Evolutionary conservation across 2,113 vertebrate genomes (phyloP).

Genomic region (Struthio camelus): DNA sequence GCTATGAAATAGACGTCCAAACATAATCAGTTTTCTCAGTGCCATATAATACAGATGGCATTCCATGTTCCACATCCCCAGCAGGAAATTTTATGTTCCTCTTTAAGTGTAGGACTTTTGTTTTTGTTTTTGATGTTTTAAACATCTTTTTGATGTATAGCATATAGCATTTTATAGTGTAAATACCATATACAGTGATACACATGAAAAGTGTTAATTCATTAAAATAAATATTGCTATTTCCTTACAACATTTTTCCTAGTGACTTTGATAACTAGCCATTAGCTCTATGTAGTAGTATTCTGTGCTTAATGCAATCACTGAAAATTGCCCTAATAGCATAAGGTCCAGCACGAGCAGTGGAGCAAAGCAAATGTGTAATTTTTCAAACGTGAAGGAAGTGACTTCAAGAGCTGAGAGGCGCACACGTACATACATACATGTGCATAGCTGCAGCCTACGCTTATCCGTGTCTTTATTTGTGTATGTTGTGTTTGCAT

Average conservation of each 20-base stretch:
- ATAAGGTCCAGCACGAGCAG: slow-evolving; percentile 53
- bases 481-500: background rate
- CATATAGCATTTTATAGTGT: slow-evolving; percentile 53
- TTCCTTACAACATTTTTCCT: slow-evolving; percentile 41
- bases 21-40: slow-evolving; percentile 78
- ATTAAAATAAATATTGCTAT: slow-evolving; percentile 57
- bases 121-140: slow-evolving; percentile 56
- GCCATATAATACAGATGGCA: slow-evolving; percentile 82
- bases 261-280: slow-evolving; percentile 51
- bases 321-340: slow-evolving; percentile 46
- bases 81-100: slow-evolving; percentile 71
- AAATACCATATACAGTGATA: slow-evolving; percentile 48
- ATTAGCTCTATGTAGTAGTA: slow-evolving; percentile 63
- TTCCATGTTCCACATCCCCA: slow-evolving; percentile 72
- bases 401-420: slow-evolving; percentile 44
- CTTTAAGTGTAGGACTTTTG: slow-evolving; percentile 47
- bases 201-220: slow-evolving; percentile 50
- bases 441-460: background rate
- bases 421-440: background rate
- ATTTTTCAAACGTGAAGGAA: slow-evolving; percentile 64
- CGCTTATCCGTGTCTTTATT: background rate
- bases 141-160: slow-evolving; percentile 72
- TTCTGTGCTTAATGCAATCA: slow-evolving; percentile 59
- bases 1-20: slow-evolving; percentile 82
- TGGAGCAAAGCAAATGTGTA: slow-evolving; percentile 47